phyloP scores from a whole-genome alignment of 1,140 invertebrate species.

The Hyphantria cunea region DNA sequence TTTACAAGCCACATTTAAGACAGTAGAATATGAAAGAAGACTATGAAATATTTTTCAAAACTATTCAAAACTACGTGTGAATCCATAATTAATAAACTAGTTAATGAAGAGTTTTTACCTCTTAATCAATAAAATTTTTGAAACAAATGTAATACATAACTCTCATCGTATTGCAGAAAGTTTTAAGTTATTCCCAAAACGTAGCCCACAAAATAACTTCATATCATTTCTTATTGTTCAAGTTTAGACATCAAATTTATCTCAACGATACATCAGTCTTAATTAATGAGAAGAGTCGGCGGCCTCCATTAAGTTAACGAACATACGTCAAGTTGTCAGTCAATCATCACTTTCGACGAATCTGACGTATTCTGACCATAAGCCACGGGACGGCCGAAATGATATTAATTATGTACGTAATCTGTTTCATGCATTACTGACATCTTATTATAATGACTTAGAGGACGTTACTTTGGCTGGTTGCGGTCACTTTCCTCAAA shows the following conservation, averaged over 20 bases:
- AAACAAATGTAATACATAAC: no score
- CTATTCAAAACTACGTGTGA: no score
- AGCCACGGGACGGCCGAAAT: constrained; percentile 20
- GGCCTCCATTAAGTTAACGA: constrained; percentile 48
- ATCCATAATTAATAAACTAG: no score
- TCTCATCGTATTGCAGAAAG: no score
- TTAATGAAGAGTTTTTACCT: no score
- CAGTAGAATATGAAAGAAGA: no score
- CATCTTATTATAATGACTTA: constrained; percentile 16
- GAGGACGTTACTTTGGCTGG: neutral
- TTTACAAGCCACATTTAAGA: no score
- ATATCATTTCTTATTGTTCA: constrained; percentile 1
- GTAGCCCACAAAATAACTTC: neutral
- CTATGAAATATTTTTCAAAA: no score
- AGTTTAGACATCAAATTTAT: neutral
- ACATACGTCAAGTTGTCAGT: constrained; percentile 41
- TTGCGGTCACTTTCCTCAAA: neutral
- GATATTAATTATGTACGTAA: constrained; percentile 30
- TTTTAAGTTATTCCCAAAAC: no score
- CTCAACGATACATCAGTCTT: constrained; percentile 43
- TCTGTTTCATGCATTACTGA: constrained; percentile 20
- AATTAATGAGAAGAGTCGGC: constrained; percentile 43
- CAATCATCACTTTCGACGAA: constrained; percentile 34
- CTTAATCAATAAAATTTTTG: no score
- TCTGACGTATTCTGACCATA: constrained; percentile 1